Percentiles rank a stretch among this genome's conserved stretches.
Conservation (phyloP, 92 coral and sea anemone genomes). For the Montipora capitata region DNA sequence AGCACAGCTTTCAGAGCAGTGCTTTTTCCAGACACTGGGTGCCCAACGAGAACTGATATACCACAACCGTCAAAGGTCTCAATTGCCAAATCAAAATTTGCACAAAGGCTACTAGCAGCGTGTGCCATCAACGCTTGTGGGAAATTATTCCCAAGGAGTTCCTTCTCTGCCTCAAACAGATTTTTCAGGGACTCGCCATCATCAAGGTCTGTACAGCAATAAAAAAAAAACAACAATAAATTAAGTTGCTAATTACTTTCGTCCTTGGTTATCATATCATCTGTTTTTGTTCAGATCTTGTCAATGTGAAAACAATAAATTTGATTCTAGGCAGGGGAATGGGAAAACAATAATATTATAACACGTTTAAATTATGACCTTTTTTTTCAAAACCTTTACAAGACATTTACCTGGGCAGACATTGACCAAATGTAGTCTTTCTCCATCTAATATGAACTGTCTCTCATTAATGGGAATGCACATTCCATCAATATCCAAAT, state of each 20-base stretch:
- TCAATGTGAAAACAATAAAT: too few species aligned
- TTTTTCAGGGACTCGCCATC: conserved; percentile 26
- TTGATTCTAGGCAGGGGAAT: too few species aligned
- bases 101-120: conserved; percentile 37
- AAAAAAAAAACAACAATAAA: too few species aligned
- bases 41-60: conserved; percentile 5
- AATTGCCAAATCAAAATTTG: conserved; percentile 9
- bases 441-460: neutral
- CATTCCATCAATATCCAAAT: neutral
- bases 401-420: conserved; percentile 1
- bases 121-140: conserved; percentile 43
- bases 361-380: too few species aligned
- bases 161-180: conserved; percentile 19
- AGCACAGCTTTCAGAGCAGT: conserved; percentile 31
- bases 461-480: neutral
- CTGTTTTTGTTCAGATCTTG: too few species aligned
- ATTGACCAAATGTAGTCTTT: neutral
- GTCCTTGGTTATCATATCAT: too few species aligned
- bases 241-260: too few species aligned
- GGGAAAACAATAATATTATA: too few species aligned
- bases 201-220: conserved; percentile 18
- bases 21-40: conserved; percentile 51
- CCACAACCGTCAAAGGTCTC: conserved; percentile 2
- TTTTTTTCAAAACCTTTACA: neutral
- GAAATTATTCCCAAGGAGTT: conserved; percentile 40